Conservation (phyloP, 2,113 vertebrate genomes). For the Macquaria australasica region DNA sequence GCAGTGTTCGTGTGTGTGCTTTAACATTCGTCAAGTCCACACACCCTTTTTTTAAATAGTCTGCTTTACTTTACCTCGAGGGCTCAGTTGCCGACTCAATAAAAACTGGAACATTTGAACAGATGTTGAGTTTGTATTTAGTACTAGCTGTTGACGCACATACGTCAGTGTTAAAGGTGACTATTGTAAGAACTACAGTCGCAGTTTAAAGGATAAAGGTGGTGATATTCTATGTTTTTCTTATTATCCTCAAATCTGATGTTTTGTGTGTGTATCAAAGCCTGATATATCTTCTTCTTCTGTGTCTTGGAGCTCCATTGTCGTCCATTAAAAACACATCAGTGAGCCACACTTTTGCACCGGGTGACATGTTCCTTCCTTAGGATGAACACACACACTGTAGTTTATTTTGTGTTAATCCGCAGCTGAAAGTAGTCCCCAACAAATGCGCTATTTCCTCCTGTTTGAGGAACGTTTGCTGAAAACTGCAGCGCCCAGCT, state of each 20-base stretch:
- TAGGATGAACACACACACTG: neutral
- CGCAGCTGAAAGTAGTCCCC: neutral
- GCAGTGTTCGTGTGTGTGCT: neutral
- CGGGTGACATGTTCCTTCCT: neutral
- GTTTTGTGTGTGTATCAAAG: neutral
- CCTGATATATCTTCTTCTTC: neutral
- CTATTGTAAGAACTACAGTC: neutral
- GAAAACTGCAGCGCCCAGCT: neutral
- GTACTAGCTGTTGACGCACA: neutral
- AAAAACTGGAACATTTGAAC: constrained; percentile 28
- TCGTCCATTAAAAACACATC: neutral
- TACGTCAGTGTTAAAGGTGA: constrained; percentile 10
- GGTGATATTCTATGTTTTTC: neutral
- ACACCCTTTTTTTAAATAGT: constrained; percentile 38
- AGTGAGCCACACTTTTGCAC: no score
- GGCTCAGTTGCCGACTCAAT: constrained; percentile 23
- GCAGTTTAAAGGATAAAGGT: neutral
- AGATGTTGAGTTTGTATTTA: constrained; percentile 48
- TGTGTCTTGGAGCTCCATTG: neutral
- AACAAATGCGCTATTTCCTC: neutral
- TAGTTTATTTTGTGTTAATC: neutral
- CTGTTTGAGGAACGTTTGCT: neutral
- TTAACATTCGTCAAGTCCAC: constrained; percentile 21
- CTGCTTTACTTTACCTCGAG: constrained; percentile 46
- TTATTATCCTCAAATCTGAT: neutral